phyloP scores from a whole-genome alignment of 2,113 vertebrate genomes.

The Python bivittatus region DNA sequence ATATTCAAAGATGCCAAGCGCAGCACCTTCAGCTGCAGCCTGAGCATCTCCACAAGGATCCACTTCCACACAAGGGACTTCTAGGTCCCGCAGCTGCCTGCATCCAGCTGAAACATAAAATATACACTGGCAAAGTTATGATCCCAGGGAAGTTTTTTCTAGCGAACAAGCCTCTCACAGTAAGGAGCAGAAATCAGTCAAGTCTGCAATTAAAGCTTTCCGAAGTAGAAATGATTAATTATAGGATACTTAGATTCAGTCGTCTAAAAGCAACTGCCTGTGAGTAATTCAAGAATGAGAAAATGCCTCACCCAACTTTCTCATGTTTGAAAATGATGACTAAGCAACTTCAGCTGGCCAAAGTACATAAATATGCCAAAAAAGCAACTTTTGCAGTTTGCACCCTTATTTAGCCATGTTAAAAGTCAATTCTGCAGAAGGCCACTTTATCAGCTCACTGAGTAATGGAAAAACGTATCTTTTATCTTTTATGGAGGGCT shows the following conservation, averaged over 20 bases:
- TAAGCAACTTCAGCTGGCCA: not conserved
- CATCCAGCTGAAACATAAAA: slow-evolving; percentile 81
- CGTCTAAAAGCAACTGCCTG: not conserved
- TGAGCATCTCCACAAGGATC: slow-evolving; percentile 93
- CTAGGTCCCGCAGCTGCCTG: slow-evolving; percentile 87
- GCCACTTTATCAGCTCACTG: not conserved
- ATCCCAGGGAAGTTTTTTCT: not conserved
- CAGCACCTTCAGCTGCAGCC: slow-evolving; percentile 90
- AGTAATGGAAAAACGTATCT: too few species aligned
- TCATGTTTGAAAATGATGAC: not conserved
- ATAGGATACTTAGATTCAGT: not conserved
- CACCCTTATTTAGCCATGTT: not conserved
- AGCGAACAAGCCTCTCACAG: not conserved
- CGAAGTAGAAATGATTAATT: slow-evolving; percentile 2
- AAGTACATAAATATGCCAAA: not conserved
- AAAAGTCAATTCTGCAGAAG: not conserved
- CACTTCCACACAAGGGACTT: slow-evolving; percentile 86
- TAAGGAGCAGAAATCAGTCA: not conserved
- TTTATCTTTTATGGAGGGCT: not conserved
- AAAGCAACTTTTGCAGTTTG: slow-evolving; percentile 16
- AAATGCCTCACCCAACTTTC: not conserved
- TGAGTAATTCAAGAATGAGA: slow-evolving; percentile 27
- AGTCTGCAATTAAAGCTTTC: not conserved
- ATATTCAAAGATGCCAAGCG: slow-evolving; percentile 90
- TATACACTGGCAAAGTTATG: not conserved